Percentiles rank a stretch among this genome's conserved stretches.
Conservation (phyloP, 2,797 vertebrate genomes). For the Bradypodion ventrale region DNA sequence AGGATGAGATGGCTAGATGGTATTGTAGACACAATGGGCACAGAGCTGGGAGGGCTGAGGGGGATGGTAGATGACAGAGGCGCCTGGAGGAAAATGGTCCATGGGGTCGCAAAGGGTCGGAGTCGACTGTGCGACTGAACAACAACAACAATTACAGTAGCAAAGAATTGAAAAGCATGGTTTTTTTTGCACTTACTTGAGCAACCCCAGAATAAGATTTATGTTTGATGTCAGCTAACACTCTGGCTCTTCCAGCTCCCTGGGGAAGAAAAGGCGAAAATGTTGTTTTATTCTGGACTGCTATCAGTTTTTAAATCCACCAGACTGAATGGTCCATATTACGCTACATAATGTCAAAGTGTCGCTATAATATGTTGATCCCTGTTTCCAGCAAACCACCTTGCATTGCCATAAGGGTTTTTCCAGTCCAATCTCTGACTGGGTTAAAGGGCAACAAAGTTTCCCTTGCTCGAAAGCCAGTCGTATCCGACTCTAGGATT, state of each 20-base stretch:
- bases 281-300: neutral
- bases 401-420: neutral
- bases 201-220: slow-evolving; percentile 82
- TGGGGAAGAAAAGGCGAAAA: slow-evolving; percentile 58
- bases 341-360: neutral
- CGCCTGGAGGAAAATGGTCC: too few relatives aligned
- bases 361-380: neutral
- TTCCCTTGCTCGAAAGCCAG: too few relatives aligned
- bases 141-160: neutral
- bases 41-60: too few relatives aligned
- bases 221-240: slow-evolving; percentile 87
- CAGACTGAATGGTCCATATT: neutral
- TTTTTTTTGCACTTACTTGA: slow-evolving; percentile 78
- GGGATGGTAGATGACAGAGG: too few relatives aligned
- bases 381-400: too few relatives aligned
- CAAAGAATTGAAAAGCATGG: too few relatives aligned
- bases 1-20: too few relatives aligned
- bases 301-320: neutral
- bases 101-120: too few relatives aligned
- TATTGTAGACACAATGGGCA: too few relatives aligned
- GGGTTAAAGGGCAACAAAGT: neutral
- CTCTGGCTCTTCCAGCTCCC: slow-evolving; percentile 82
- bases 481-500: too few relatives aligned
- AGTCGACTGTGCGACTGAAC: too few relatives aligned
- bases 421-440: neutral